These are phyloP conservation scores for Oreochromis spilurus DNA, from an alignment of 2,113 vertebrate species.

Conservation along the genomic window DNA sequence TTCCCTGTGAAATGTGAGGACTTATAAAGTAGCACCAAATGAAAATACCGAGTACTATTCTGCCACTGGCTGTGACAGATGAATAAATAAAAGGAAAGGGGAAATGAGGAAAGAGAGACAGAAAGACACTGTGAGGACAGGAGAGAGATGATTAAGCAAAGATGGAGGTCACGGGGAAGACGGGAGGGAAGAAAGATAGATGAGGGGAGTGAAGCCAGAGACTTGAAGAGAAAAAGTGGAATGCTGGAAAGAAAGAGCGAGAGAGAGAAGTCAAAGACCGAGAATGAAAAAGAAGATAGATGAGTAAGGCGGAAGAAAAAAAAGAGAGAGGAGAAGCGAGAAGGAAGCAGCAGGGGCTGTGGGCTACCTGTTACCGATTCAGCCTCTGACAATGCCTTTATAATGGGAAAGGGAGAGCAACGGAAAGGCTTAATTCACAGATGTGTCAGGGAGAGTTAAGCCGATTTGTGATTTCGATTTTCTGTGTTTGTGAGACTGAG, in stretches of 20 bases:
- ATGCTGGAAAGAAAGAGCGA: not conserved
- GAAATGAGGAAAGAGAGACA: not conserved
- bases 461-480: constrained; percentile 75
- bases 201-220: not conserved
- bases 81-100: not conserved
- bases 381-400: constrained; percentile 64
- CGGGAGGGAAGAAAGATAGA: not conserved
- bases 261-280: not conserved
- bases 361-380: constrained; percentile 66
- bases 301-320: not conserved
- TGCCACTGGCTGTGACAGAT: not conserved
- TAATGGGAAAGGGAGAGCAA: constrained; percentile 65
- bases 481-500: constrained; percentile 67
- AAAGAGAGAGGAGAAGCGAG: not conserved
- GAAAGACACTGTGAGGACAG: constrained; percentile 9
- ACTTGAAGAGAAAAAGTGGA: not conserved
- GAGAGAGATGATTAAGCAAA: constrained; percentile 33
- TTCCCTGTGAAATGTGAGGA: not conserved
- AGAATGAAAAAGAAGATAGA: not conserved
- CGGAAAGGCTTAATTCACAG: constrained; percentile 71
- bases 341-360: constrained; percentile 38
- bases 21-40: not conserved
- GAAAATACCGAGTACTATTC: not conserved
- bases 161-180: constrained; percentile 44
- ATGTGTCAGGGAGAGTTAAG: constrained; percentile 72